A percentile compares a stretch with the other conserved stretches of the same genome.
Conservation (phyloP, 1,140 invertebrate genomes). For the Tribolium madens region DNA sequence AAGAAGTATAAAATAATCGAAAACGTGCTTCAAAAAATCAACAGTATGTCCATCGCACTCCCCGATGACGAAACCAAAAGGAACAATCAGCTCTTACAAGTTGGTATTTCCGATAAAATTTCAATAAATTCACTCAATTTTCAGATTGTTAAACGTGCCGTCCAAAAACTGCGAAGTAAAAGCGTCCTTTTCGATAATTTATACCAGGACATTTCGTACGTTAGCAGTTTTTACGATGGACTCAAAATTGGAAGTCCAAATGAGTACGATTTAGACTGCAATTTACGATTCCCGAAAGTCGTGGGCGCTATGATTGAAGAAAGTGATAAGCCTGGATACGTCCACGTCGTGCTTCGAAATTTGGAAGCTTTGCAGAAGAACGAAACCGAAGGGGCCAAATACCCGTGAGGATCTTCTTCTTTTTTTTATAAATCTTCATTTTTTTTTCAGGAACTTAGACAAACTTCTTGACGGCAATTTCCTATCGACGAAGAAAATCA, state of each 20-base stretch:
- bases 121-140: not conserved
- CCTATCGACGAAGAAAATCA: not conserved
- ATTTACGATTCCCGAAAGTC: conserved; percentile 40
- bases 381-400: not conserved
- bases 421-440: not conserved
- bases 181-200: conserved; percentile 45
- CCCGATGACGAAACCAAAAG: conserved; percentile 51
- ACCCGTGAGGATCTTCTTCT: not conserved
- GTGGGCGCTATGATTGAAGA: not conserved
- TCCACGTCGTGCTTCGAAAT: not conserved
- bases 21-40: conserved; percentile 56
- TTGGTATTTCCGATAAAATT: not conserved
- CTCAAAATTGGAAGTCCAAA: conserved; percentile 67
- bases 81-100: conserved; percentile 44
- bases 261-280: conserved; percentile 68
- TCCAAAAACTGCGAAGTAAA: conserved; percentile 43
- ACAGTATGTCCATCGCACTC: conserved; percentile 52
- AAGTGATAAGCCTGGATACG: conserved; percentile 10
- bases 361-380: not conserved
- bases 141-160: conserved; percentile 14
- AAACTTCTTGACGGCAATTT: not conserved
- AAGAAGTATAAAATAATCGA: conserved; percentile 57
- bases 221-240: conserved; percentile 69
- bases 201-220: conserved; percentile 64
- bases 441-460: not conserved